phyloP scores from a whole-genome alignment of 2,888 invertebrate species.

The Rhaphigaster nebulosa region DNA sequence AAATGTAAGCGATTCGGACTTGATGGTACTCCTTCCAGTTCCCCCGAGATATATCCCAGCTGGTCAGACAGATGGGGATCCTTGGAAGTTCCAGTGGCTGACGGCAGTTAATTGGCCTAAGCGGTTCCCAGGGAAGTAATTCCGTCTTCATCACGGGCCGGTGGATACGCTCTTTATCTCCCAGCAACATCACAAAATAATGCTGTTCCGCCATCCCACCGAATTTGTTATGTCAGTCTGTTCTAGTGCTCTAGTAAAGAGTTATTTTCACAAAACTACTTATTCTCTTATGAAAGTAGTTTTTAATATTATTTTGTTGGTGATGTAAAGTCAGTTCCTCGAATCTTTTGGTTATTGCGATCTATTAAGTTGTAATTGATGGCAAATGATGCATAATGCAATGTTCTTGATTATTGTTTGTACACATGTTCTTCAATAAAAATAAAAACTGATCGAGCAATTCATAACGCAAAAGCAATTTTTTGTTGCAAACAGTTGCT shows the following conservation, averaged over 20 bases:
- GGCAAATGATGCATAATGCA: no score
- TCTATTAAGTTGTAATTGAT: no score
- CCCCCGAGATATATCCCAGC: neutral
- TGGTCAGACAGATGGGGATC: neutral
- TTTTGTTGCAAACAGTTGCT: no score
- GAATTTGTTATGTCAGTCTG: neutral
- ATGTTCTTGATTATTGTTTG: no score
- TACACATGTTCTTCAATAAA: no score
- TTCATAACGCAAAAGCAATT: no score
- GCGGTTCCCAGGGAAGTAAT: conserved; percentile 18
- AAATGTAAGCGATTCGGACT: neutral
- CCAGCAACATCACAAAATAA: neutral
- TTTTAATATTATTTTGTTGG: no score
- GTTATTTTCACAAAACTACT: neutral
- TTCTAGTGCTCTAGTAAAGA: neutral
- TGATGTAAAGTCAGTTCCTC: no score
- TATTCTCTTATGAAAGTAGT: no score
- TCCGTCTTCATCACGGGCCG: neutral
- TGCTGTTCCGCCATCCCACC: neutral
- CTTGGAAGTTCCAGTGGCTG: conserved; percentile 31
- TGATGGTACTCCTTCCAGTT: neutral
- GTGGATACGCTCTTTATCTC: neutral
- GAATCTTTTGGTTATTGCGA: no score
- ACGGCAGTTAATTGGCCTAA: neutral
- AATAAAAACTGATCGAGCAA: no score